phyloP scores from a whole-genome alignment of 2,888 invertebrate genomes.

The Lithophane ornitopus region DNA sequence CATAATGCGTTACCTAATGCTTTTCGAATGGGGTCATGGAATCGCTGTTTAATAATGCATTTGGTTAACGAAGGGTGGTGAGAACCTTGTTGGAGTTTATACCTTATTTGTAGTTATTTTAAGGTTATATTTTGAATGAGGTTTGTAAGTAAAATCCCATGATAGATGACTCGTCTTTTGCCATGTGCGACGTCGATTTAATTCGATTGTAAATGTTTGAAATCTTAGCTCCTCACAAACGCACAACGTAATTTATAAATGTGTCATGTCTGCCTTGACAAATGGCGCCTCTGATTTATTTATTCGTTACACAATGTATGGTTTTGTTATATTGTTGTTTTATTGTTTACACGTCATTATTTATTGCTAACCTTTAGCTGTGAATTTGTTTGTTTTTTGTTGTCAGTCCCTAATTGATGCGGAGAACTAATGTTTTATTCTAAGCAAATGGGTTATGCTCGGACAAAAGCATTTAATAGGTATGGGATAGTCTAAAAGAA shows the following conservation, averaged over 20 bases:
- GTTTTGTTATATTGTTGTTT: slow-evolving; percentile 43
- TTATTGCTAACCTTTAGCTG: slow-evolving; percentile 55
- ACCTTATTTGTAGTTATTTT: slow-evolving; percentile 37
- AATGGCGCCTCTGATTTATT: slow-evolving; percentile 62
- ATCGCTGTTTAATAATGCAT: slow-evolving; percentile 87
- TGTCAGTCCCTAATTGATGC: slow-evolving; percentile 33
- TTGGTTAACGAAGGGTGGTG: slow-evolving; percentile 72
- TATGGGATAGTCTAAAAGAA: too few relatives aligned
- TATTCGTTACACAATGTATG: slow-evolving; percentile 52
- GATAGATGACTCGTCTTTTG: slow-evolving; percentile 80
- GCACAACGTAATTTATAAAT: slow-evolving; percentile 63
- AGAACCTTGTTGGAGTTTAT: slow-evolving; percentile 38
- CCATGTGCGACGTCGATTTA: slow-evolving; percentile 76
- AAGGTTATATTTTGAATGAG: slow-evolving; percentile 45
- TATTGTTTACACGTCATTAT: slow-evolving; percentile 51
- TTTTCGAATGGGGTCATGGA: slow-evolving; percentile 86
- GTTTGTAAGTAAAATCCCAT: slow-evolving; percentile 71
- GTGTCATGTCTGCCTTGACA: slow-evolving; percentile 59
- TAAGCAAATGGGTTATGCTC: not conserved
- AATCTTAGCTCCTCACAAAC: slow-evolving; percentile 68
- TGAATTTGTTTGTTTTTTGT: slow-evolving; percentile 24
- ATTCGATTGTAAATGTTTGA: slow-evolving; percentile 79
- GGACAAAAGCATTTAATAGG: not conserved
- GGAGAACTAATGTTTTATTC: slow-evolving; percentile 17
- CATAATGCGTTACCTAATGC: slow-evolving; percentile 84